These are phyloP conservation scores for Florisuga fusca DNA, from an alignment of 2,797 vertebrate species.

Conservation along the genomic window DNA sequence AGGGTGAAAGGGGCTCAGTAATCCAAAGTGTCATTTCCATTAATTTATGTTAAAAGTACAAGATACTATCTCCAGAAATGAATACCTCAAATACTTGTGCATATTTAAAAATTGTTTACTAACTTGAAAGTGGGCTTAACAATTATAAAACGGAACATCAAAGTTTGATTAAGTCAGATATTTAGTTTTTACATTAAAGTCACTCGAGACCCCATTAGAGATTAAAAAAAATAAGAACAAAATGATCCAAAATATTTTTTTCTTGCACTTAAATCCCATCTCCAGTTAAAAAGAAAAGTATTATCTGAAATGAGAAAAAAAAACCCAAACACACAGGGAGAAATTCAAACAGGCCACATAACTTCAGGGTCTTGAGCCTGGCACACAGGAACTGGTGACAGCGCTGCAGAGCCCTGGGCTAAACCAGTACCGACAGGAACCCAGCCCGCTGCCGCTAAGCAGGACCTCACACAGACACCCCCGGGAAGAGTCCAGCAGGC, in stretches of 20 bases:
- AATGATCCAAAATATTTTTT: neutral
- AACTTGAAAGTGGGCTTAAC: neutral
- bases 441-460: accelerated
- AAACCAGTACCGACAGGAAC: too few species aligned
- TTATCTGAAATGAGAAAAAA: neutral
- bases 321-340: accelerated
- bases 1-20: neutral
- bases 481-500: too few species aligned
- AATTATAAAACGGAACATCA: neutral
- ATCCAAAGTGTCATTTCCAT: neutral
- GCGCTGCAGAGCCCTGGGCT: too few species aligned
- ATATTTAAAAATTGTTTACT: neutral
- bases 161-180: neutral
- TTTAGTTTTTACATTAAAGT: neutral
- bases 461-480: neutral
- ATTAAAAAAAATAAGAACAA: neutral
- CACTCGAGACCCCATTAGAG: neutral
- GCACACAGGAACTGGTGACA: accelerated
- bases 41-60: neutral
- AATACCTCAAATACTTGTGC: neutral
- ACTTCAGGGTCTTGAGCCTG: neutral
- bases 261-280: neutral
- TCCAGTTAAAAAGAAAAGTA: neutral
- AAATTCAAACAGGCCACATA: neutral
- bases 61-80: neutral